Conservation (phyloP, 2,113 vertebrate species). For the Corythaeola cristata region DNA sequence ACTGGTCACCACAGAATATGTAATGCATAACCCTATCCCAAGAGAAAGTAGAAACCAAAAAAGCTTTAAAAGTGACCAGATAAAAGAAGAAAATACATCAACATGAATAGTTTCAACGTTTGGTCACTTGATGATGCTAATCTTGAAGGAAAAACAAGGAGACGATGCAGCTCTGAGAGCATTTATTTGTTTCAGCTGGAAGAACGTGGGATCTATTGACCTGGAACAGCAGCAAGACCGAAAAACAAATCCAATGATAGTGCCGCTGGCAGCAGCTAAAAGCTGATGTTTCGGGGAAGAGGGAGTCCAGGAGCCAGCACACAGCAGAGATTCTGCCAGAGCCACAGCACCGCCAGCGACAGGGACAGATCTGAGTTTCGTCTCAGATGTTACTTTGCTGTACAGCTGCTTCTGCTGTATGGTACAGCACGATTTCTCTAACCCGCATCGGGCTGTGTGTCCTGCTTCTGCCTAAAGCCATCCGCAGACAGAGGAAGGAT, state of each 20-base stretch:
- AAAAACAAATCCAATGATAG: neutral
- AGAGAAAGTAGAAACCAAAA: neutral
- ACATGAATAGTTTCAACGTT: neutral
- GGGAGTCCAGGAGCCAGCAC: neutral
- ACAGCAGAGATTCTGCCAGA: neutral
- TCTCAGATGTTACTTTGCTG: neutral
- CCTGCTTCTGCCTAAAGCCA: neutral
- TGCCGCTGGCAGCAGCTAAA: neutral
- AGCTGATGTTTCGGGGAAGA: neutral
- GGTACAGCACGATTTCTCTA: neutral
- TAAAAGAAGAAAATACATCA: neutral
- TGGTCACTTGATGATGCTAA: neutral
- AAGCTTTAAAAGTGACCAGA: neutral
- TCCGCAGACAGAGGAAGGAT: neutral
- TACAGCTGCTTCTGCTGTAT: neutral
- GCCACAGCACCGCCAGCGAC: neutral
- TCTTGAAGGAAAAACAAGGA: neutral
- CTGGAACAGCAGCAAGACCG: neutral
- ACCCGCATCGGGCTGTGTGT: accelerated
- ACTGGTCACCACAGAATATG: neutral
- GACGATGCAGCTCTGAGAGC: neutral
- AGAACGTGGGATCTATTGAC: neutral
- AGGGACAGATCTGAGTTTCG: neutral
- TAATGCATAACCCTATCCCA: neutral
- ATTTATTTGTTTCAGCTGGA: neutral